Conservation (phyloP, 2,888 invertebrate species). For the Atherix ibis region DNA sequence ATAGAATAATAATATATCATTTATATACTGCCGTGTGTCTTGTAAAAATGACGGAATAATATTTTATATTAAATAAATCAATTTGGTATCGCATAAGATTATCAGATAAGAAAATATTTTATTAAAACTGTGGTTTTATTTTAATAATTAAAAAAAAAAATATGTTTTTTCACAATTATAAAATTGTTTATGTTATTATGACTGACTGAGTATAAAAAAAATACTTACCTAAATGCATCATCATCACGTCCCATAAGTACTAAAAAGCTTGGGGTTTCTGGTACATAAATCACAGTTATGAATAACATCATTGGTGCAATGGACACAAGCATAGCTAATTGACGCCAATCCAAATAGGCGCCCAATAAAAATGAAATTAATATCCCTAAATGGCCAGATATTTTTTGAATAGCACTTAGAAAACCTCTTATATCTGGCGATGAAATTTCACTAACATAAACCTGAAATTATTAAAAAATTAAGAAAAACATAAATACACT, state of each 20-base stretch:
- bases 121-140: no score
- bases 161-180: no score
- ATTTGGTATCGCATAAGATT: no score
- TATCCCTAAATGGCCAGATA: constrained; percentile 72
- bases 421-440: constrained; percentile 74
- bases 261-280: constrained; percentile 78
- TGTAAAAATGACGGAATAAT: no score
- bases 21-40: no score
- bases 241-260: constrained; percentile 60
- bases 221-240: constrained; percentile 38
- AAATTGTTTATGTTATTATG: no score
- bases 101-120: no score
- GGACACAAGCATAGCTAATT: constrained; percentile 65
- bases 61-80: no score
- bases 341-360: constrained; percentile 69
- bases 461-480: constrained; percentile 34
- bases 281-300: constrained; percentile 59
- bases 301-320: constrained; percentile 63
- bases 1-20: no score
- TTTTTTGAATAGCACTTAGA: constrained; percentile 71
- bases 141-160: no score
- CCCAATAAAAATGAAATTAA: constrained; percentile 71
- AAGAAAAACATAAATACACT: constrained; percentile 3
- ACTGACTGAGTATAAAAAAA: no score
- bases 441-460: constrained; percentile 84